Conservation (phyloP, 2,113 vertebrate genomes). For the Prunella fulvescens region DNA sequence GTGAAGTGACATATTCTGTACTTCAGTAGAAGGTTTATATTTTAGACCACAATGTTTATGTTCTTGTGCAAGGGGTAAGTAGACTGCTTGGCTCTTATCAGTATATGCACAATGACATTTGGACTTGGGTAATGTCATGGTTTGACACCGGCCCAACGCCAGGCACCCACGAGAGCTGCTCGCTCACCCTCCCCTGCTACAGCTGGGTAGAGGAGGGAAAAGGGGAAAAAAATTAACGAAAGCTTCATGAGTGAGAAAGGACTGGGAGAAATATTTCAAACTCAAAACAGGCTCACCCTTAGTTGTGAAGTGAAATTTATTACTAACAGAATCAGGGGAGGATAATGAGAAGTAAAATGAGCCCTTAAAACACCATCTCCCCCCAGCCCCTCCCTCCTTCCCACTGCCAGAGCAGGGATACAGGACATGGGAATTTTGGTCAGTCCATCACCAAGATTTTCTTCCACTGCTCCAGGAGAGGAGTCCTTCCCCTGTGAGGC, state of each 20-base stretch:
- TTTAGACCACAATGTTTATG: background rate
- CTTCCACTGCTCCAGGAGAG: fast-evolving
- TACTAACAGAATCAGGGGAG: background rate
- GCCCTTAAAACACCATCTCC: background rate
- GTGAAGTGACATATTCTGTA: background rate
- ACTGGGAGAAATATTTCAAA: background rate
- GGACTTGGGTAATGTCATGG: background rate
- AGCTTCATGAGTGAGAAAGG: background rate
- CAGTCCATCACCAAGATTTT: background rate
- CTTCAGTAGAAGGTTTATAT: background rate
- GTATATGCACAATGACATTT: background rate
- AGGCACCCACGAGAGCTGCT: background rate
- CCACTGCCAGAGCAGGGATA: background rate
- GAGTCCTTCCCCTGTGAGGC: background rate
- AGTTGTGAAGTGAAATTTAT: background rate
- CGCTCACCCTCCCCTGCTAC: fast-evolving
- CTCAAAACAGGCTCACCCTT: background rate
- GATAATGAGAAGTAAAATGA: background rate
- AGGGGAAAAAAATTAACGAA: fast-evolving
- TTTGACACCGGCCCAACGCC: background rate
- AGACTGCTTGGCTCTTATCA: background rate
- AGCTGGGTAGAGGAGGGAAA: background rate
- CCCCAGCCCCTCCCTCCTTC: background rate
- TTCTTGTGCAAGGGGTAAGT: background rate
- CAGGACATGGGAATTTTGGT: background rate